Conservation (phyloP, 2,888 invertebrate genomes). For the Linyphia triangularis region DNA sequence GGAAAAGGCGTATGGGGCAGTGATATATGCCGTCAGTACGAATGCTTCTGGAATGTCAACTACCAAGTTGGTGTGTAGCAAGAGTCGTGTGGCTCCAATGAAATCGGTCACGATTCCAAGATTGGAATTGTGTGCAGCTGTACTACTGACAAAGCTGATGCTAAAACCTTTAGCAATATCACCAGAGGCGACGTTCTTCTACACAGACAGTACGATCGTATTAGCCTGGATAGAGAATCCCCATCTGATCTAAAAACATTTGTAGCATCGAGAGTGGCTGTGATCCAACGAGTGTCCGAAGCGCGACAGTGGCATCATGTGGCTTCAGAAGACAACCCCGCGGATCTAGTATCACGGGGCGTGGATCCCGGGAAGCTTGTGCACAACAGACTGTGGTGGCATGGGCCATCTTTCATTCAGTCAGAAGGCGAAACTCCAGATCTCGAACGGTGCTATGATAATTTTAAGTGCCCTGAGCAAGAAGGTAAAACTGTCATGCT, state of each 20-base stretch:
- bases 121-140: not conserved
- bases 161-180: not conserved
- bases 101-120: not conserved
- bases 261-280: constrained; percentile 1
- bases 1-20: not conserved
- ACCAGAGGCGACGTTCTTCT: not conserved
- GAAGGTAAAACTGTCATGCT: not conserved
- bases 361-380: not conserved
- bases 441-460: not conserved
- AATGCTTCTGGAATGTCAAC: not conserved
- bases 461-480: not conserved
- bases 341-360: not conserved
- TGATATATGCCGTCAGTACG: not conserved
- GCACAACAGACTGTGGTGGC: not conserved
- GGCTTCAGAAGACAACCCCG: not conserved
- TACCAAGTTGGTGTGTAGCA: not conserved
- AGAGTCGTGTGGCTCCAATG: not conserved
- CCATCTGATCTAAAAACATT: constrained; percentile 2
- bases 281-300: not conserved
- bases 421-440: not conserved
- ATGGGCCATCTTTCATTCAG: not conserved
- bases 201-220: constrained; percentile 9
- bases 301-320: constrained; percentile 27
- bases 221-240: constrained; percentile 13
- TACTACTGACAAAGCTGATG: not conserved